Percentiles rank a stretch among this genome's conserved stretches.
phyloP scores from a whole-genome alignment of 2,113 vertebrate species.

The Peromyscus polionotus region DNA sequence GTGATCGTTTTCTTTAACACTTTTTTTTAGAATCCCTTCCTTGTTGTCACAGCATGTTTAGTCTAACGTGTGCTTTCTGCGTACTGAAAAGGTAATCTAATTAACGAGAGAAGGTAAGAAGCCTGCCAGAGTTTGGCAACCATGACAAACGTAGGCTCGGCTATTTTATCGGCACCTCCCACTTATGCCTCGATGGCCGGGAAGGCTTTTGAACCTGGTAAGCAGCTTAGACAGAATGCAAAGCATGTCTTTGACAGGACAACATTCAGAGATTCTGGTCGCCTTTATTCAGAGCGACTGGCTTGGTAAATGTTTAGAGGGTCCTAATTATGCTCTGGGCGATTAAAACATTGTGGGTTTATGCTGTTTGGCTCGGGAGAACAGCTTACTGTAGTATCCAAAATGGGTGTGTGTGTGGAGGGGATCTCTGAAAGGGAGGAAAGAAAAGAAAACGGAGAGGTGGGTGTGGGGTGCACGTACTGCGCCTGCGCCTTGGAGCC shows the following conservation, averaged over 20 bases:
- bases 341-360: slow-evolving; percentile 86
- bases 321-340: slow-evolving; percentile 85
- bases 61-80: slow-evolving; percentile 84
- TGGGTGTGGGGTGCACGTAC: not conserved
- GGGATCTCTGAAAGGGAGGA: slow-evolving; percentile 73
- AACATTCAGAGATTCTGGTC: slow-evolving; percentile 79
- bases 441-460: slow-evolving; percentile 78
- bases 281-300: slow-evolving; percentile 85
- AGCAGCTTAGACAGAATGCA: slow-evolving; percentile 80
- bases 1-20: slow-evolving; percentile 61
- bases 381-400: slow-evolving; percentile 70
- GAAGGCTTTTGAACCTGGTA: slow-evolving; percentile 77
- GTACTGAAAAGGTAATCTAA: slow-evolving; percentile 85
- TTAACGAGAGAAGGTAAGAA: slow-evolving; percentile 87
- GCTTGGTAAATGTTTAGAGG: slow-evolving; percentile 87
- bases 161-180: slow-evolving; percentile 85
- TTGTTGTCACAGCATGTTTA: slow-evolving; percentile 85
- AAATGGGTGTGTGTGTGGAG: slow-evolving; percentile 8
- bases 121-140: slow-evolving; percentile 85
- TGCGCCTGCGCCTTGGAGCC: slow-evolving; percentile 66
- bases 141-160: slow-evolving; percentile 71
- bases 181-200: slow-evolving; percentile 84
- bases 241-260: slow-evolving; percentile 76
- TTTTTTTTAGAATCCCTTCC: slow-evolving; percentile 60
- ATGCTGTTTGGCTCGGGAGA: slow-evolving; percentile 83